Conservation (phyloP, 2,797 vertebrate species). For the Pangasius djambal region DNA sequence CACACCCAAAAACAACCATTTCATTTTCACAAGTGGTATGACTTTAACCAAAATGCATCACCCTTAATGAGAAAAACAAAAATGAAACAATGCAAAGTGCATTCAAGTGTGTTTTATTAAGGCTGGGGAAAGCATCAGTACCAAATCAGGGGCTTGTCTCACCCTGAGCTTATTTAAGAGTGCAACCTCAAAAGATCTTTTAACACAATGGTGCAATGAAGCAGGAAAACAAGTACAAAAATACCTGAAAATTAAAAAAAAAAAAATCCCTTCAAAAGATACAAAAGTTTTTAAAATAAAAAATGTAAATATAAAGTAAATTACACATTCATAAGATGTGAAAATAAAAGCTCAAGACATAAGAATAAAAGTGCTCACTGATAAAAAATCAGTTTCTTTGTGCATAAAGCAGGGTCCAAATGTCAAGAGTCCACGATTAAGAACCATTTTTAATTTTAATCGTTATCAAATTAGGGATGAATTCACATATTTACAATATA, state of each 20-base stretch:
- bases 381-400: background rate
- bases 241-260: background rate
- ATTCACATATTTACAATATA: no score
- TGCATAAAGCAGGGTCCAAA: constrained; percentile 2
- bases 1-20: background rate
- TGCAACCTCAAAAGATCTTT: background rate
- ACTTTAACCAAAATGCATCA: background rate
- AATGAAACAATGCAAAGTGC: background rate
- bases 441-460: background rate
- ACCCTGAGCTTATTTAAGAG: constrained; percentile 32
- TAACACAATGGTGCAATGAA: constrained; percentile 8
- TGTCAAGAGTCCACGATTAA: background rate
- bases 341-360: background rate
- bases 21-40: background rate
- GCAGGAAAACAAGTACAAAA: constrained; percentile 8
- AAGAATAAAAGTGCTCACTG: constrained; percentile 37
- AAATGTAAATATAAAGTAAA: constrained; percentile 1
- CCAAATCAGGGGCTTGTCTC: background rate
- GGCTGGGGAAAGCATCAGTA: constrained; percentile 35
- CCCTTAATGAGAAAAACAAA: background rate
- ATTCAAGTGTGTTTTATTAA: constrained; percentile 28
- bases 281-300: background rate
- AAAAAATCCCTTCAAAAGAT: background rate
- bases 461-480: background rate
- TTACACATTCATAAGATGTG: constrained; percentile 1